Conservation (phyloP, 2,113 vertebrate species). For the Eptatretus burgeri region DNA sequence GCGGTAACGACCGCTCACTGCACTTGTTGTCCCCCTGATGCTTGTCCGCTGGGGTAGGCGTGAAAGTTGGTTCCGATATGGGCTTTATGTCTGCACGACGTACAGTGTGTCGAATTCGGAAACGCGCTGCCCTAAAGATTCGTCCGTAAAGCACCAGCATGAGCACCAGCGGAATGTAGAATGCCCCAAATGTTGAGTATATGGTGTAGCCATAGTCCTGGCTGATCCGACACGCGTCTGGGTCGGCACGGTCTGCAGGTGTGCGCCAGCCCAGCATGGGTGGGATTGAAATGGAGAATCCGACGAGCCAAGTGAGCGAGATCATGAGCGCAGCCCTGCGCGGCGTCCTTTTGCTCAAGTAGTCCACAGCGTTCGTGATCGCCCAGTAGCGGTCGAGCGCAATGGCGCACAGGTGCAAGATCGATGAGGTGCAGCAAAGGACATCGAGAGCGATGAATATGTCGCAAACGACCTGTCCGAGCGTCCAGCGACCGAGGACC, state of each 20-base stretch:
- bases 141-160: constrained; percentile 83
- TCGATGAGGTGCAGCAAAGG: constrained; percentile 88
- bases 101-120: constrained; percentile 50
- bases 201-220: constrained; percentile 86
- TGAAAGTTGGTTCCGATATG: no score
- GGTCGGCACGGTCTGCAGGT: constrained; percentile 56
- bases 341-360: constrained; percentile 81
- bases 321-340: constrained; percentile 54
- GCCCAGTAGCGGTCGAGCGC: constrained; percentile 94
- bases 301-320: constrained; percentile 71
- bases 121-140: constrained; percentile 72
- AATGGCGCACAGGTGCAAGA: constrained; percentile 86
- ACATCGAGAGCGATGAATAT: constrained; percentile 86
- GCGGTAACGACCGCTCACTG: not conserved
- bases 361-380: constrained; percentile 85
- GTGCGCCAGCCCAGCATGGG: constrained; percentile 94
- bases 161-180: constrained; percentile 74
- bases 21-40: not conserved
- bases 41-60: not conserved
- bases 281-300: constrained; percentile 86
- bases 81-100: no score
- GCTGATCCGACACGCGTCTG: constrained; percentile 71
- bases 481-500: constrained; percentile 85
- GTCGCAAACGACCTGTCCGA: constrained; percentile 73
- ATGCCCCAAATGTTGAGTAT: constrained; percentile 90